Conservation (phyloP, 2,113 vertebrate genomes). For the Cephalopterus ornatus region DNA sequence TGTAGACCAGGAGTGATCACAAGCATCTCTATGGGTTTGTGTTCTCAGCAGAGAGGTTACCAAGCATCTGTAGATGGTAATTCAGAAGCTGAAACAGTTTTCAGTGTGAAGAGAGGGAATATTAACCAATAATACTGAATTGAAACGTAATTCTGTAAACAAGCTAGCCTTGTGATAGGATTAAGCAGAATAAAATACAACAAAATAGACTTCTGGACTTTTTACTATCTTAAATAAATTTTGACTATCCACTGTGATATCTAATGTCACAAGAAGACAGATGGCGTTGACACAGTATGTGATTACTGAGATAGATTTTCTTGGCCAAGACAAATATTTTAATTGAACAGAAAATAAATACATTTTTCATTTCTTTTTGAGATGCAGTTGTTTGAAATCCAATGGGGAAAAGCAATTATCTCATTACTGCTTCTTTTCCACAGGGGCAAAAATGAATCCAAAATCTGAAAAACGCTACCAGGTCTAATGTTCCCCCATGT, state of each 20-base stretch:
- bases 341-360: conserved; percentile 8
- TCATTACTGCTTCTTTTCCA: background rate
- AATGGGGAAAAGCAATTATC: background rate
- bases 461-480: background rate
- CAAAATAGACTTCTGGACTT: background rate
- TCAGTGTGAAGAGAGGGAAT: background rate
- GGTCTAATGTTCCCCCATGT: background rate
- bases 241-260: background rate
- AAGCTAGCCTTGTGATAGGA: background rate
- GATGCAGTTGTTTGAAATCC: background rate
- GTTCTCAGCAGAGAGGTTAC: background rate
- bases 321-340: conserved; percentile 29
- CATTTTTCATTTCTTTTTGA: background rate
- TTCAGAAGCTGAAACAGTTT: background rate
- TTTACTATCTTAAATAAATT: background rate
- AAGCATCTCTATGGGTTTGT: background rate
- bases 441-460: background rate
- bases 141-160: background rate
- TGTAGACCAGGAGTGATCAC: background rate
- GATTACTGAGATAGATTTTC: conserved; percentile 2
- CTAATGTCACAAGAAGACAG: background rate
- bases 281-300: background rate
- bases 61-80: background rate
- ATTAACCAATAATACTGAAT: background rate
- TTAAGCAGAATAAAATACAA: background rate